Base-by-base conservation (phyloP, 2,113 vertebrate genomes). In the Pelecanus crispus region DNA sequence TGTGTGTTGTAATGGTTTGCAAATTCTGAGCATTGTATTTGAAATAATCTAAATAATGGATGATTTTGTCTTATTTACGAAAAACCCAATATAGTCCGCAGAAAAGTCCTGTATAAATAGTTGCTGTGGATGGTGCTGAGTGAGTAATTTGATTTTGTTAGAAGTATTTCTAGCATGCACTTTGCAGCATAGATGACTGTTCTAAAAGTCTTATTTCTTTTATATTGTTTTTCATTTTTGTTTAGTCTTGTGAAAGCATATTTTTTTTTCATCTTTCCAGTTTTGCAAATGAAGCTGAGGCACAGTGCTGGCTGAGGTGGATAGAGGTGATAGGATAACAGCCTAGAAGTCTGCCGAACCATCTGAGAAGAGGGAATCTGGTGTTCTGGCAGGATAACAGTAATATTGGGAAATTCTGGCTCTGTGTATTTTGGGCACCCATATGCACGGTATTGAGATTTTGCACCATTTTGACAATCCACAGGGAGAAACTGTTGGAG, bases 1-100 rank as follows among this genome's bases (percentile, higher is more conserved):
- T 32, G 18, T 34, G 11, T 67, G 17, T 77, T 63, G 40, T 61
- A 65, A 8, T 10, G 44, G 25, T 77, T 91, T 26, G n/a, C 7
- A 10, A 73, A 63, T 38, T 77, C n/a, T 42, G 21, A 53, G 47
- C 4, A 7, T 11, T 79, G 20, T 34, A n/a, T 87, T 58, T 72
- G 16, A 85, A 70, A 38, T 44, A 68, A 72, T 84, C 44, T 50
- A 45, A 88, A 66, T 24, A 88, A 63, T 36, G 22, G 15, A 25
- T 59, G 63, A 3, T 59, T 80, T 80, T 0, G 0, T 72, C 8
- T 52, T 56, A 50, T 66, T 73, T 83, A 29, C 22, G 12, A 82
- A 83, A 79, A 61, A 38, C 3, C 1, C 4, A 9, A 7, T 59
- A 28, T 25, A 29, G 38, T 62, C 13, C 0, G 0, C 32, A 70